A percentile compares a stretch with the other conserved stretches of the same genome.
These are phyloP conservation scores for Heliconius nattereri DNA, from an alignment of 1,140 invertebrate species.

Conservation along the genomic window DNA sequence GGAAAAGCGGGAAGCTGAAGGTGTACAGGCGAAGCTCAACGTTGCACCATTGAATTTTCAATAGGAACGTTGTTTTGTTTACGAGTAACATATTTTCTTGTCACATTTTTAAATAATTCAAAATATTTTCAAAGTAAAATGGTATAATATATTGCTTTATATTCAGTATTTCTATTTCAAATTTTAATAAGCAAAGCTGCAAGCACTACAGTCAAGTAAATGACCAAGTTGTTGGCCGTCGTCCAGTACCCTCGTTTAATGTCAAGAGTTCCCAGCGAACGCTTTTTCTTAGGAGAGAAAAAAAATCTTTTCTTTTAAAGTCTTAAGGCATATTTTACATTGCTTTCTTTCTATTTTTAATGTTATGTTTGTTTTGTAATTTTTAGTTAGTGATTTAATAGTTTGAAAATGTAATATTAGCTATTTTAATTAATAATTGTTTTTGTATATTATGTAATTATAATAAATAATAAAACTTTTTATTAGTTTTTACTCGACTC, in stretches of 20 bases:
- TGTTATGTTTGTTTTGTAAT: background rate
- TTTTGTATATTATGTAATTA: background rate
- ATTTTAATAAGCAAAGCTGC: slow-evolving; percentile 18
- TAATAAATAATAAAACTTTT: too few species aligned
- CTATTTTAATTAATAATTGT: background rate
- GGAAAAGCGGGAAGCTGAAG: too few species aligned
- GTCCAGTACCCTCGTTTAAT: slow-evolving; percentile 32
- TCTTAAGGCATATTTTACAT: background rate
- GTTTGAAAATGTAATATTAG: background rate
- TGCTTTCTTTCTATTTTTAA: background rate
- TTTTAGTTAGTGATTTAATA: background rate
- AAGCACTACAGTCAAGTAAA: slow-evolving; percentile 28
- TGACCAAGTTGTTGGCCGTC: slow-evolving; percentile 27
- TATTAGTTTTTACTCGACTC: too few species aligned
- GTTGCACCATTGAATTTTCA: too few species aligned
- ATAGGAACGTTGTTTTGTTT: too few species aligned
- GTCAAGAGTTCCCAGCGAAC: slow-evolving; percentile 15
- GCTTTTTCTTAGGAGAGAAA: slow-evolving; percentile 8
- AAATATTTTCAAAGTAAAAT: too few species aligned
- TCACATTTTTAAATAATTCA: too few species aligned
- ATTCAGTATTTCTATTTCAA: background rate
- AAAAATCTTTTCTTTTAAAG: background rate
- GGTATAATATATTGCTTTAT: background rate
- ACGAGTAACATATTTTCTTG: too few species aligned
- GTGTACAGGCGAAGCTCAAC: too few species aligned